Evolutionary conservation across 2,113 vertebrate species (phyloP).

Genomic region (Myrmecophaga tridactyla): DNA sequence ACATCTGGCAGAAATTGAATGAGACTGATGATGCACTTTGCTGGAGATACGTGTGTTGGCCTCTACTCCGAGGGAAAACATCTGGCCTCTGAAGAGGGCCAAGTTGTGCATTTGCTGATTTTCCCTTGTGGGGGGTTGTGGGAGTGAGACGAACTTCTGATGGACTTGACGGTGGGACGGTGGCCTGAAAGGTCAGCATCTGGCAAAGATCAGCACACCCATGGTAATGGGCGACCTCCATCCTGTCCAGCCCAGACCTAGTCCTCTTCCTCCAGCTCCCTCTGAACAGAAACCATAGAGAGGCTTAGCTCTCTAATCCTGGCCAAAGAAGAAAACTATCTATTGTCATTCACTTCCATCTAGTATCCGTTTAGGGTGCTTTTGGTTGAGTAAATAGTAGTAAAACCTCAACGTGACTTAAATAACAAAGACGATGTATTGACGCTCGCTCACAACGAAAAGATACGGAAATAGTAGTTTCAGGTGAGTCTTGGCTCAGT

Average conservation of each 20-base stretch:
- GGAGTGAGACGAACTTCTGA: neutral
- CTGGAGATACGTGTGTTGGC: accelerated
- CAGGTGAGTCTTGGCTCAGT: neutral
- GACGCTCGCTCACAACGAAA: neutral
- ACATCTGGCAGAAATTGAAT: too few relatives aligned
- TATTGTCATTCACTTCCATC: too few relatives aligned
- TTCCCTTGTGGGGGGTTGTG: accelerated
- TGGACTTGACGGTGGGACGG: too few relatives aligned
- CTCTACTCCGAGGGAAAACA: accelerated
- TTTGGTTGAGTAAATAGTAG: neutral
- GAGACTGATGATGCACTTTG: neutral
- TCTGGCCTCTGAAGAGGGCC: accelerated
- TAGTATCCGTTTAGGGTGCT: neutral
- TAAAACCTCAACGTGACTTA: neutral
- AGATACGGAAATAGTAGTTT: neutral
- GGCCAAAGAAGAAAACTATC: neutral
- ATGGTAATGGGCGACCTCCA: neutral
- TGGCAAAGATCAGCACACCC: neutral
- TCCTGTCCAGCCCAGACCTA: accelerated
- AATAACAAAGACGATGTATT: neutral
- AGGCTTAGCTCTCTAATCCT: neutral
- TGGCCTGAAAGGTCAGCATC: neutral
- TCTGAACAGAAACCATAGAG: neutral
- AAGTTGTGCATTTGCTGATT: too few relatives aligned
- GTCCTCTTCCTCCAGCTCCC: neutral